A percentile compares a stretch with the other conserved stretches of the same genome.
phyloP scores from a whole-genome alignment of 2,888 invertebrate species.

The Campoplex capitator region DNA sequence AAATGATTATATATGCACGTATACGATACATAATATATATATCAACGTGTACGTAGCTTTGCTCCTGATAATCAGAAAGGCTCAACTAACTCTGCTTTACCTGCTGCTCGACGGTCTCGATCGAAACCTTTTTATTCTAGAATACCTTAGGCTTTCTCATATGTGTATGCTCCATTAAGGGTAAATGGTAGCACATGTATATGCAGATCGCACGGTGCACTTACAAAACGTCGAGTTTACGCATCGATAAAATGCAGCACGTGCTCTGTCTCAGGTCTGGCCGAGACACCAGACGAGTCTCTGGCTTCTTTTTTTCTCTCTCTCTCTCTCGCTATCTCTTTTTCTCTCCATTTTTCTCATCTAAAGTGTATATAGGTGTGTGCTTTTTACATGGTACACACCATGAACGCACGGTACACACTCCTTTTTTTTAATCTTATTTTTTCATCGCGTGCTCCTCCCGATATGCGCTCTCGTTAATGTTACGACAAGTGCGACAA shows the following conservation, averaged over 20 bases:
- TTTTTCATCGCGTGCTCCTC: neutral
- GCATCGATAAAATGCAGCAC: conserved; percentile 64
- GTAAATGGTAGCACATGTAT: conserved; percentile 16
- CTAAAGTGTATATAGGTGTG: neutral
- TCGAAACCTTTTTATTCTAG: conserved; percentile 4
- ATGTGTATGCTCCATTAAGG: neutral
- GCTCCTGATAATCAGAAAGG: conserved; percentile 1
- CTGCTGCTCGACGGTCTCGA: neutral
- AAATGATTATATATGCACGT: neutral
- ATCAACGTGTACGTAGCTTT: neutral
- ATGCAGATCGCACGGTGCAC: conserved; percentile 45
- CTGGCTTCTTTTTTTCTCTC: no score
- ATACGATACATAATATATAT: neutral
- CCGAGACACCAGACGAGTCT: neutral
- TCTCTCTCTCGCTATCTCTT: neutral
- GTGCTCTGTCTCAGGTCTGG: conserved; percentile 60
- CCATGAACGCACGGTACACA: neutral
- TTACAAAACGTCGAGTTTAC: conserved; percentile 59
- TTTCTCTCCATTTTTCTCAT: neutral
- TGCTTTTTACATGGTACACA: neutral
- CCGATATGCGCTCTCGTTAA: neutral
- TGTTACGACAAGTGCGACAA: conserved; percentile 14
- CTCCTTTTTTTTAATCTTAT: neutral
- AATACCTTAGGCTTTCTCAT: neutral
- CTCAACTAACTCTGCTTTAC: neutral